Percentiles rank a stretch among this genome's conserved stretches.
phyloP scores from a whole-genome alignment of 2,113 vertebrate species.

The Tragelaphus buxtoni region DNA sequence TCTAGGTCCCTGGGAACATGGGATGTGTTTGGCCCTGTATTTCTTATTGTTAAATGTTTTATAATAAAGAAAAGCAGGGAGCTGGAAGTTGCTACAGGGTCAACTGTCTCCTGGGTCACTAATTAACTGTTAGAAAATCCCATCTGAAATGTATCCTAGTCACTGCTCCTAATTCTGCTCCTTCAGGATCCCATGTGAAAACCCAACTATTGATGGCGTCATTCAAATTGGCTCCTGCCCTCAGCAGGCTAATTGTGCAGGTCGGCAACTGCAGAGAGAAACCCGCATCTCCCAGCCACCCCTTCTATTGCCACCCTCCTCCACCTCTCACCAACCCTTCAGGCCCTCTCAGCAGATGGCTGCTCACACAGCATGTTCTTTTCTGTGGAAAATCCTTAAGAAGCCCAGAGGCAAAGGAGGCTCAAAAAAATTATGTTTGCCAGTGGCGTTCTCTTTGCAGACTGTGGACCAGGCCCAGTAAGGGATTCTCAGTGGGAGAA shows the following conservation, averaged over 20 bases:
- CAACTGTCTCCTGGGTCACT: neutral
- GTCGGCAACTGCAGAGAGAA: neutral
- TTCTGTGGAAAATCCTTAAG: conserved; percentile 21
- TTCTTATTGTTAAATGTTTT: neutral
- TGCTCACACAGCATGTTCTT: neutral
- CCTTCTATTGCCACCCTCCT: neutral
- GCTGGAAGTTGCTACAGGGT: neutral
- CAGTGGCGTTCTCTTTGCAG: neutral
- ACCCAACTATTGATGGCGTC: neutral
- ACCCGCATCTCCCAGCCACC: neutral
- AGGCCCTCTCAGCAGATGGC: neutral
- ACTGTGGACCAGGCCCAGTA: neutral
- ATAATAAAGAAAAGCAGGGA: neutral
- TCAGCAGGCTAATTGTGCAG: neutral
- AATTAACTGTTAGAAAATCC: neutral
- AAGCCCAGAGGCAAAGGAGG: neutral
- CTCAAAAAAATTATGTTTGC: neutral
- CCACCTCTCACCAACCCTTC: neutral
- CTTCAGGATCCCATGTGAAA: neutral
- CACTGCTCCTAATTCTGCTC: neutral
- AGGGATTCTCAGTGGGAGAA: neutral
- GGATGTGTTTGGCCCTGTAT: neutral
- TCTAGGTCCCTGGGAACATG: neutral
- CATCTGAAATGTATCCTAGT: neutral
- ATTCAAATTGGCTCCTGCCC: neutral